Percentiles rank a stretch among this genome's conserved stretches.
Evolutionary conservation across 2,888 invertebrate species (phyloP).

Genomic region (Aquatica leii): DNA sequence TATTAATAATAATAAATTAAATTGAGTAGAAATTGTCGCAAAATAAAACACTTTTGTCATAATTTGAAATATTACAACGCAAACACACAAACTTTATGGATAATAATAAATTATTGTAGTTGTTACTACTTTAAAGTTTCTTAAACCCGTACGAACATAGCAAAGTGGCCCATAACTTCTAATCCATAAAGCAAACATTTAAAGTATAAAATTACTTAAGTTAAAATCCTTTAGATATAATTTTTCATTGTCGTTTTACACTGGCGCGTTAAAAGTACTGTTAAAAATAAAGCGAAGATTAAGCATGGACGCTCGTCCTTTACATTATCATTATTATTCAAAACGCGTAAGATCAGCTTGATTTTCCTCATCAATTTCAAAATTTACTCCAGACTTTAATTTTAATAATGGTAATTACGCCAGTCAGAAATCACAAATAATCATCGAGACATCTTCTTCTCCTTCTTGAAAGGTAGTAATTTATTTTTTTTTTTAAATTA

Average conservation of each 20-base stretch:
- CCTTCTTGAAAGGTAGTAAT: constrained; percentile 12
- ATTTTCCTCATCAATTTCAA: not conserved
- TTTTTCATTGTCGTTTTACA: constrained; percentile 11
- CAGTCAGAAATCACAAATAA: constrained; percentile 4
- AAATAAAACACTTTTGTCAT: not conserved
- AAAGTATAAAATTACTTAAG: constrained; percentile 12
- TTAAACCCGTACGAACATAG: constrained; percentile 12
- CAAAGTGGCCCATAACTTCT: constrained; percentile 12
- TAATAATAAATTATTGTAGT: constrained; percentile 13
- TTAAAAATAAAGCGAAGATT: constrained; percentile 3
- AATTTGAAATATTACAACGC: constrained; percentile 10
- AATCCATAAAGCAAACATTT: constrained; percentile 11
- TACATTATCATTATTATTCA: not conserved
- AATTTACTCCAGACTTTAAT: not conserved
- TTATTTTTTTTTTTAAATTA: constrained; percentile 24
- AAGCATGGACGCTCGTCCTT: not conserved
- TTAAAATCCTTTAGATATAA: constrained; percentile 9
- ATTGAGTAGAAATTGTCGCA: not conserved
- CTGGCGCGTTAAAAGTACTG: not conserved
- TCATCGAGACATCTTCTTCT: not conserved
- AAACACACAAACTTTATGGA: constrained; percentile 8
- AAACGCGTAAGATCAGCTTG: not conserved
- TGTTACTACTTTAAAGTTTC: constrained; percentile 8
- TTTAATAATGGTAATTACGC: constrained; percentile 4
- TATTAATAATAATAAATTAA: too few relatives aligned